Evolutionary conservation across 2,113 vertebrate species (phyloP).

Genomic region (Pseudopodoces humilis): DNA sequence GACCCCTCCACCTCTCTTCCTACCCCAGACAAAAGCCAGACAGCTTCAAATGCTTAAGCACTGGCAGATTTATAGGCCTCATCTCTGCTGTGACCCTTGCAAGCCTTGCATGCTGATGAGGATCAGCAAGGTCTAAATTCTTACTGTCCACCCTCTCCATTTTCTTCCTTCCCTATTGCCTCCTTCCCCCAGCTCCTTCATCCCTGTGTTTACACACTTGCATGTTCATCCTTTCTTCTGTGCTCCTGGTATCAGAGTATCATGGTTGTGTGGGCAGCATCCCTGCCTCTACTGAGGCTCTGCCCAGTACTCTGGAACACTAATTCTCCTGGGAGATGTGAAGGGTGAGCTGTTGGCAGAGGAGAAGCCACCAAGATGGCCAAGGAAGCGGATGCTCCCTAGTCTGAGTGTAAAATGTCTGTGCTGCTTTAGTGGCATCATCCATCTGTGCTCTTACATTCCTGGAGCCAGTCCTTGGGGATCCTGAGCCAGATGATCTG

Average conservation of each 20-base stretch:
- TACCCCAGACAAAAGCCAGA: conserved; percentile 52
- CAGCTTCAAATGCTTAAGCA: conserved; percentile 46
- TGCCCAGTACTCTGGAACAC: neutral
- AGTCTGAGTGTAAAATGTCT: neutral
- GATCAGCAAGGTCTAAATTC: neutral
- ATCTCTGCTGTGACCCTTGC: neutral
- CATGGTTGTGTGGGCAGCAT: neutral
- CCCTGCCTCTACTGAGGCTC: neutral
- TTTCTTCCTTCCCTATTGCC: neutral
- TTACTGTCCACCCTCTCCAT: neutral
- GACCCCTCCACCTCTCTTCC: conserved; percentile 38
- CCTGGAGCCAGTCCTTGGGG: neutral
- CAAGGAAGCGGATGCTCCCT: neutral
- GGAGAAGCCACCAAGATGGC: neutral
- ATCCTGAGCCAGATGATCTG: neutral
- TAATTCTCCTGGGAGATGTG: neutral
- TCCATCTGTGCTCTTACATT: neutral
- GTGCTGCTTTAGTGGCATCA: neutral
- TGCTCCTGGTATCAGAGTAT: neutral
- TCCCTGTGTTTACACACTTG: neutral
- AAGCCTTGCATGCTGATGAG: neutral
- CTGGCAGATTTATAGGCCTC: conserved; percentile 28
- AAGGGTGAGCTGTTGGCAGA: neutral
- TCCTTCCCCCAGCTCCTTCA: neutral
- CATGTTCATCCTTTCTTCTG: neutral